Evolutionary conservation across 2,113 vertebrate species (phyloP), one percentile per base, ranked within the genome.

Genomic region (Equus przewalskii): DNA sequence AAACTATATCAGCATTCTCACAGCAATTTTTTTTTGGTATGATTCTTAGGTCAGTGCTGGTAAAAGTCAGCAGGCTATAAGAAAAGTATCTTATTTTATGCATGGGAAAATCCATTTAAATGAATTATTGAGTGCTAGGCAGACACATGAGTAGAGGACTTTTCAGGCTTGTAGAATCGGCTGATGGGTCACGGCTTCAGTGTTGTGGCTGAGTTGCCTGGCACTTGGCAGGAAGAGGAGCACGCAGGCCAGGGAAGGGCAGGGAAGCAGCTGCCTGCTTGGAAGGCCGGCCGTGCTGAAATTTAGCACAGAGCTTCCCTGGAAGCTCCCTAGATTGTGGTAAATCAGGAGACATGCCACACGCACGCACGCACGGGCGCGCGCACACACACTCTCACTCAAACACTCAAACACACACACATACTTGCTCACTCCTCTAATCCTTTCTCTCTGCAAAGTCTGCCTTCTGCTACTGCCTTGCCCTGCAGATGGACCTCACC

Each of bases 351-450:
- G 64, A 21, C 10, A 1, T 44, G 24, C 28, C 21, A 33, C n/a
- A 24, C 54, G 14, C 44, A 69, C 56, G 56, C 22, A 1, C 1
- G 2, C 46, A 0, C 0, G 3, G 9, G 4, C 44, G 9, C 49
- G 41, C 15, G 26, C 49, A 60, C n/a, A 46, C n/a, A 58, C 36
- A 41, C 36, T 41, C 36, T 41, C 36, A 41, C 36, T 41, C 36
- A 41, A 41, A 41, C 36, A 41, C 36, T 41, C 54, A 15, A 44
- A 33, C 69, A 46, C 60, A 41, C 73, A 87, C 22, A 26, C 54
- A 46, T 41, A 3, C 36, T 41, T 41, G 36, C 78, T n/a, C 44
- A 26, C 6, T 90, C 51, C 41, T 51, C 22, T 30, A 14, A 60
- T 51, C 36, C 2, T 67, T 67, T 33, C 33, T 28, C 18, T 28